Percentiles rank a stretch among this genome's conserved stretches.
These are phyloP conservation scores for Limonius californicus DNA, from an alignment of 1,140 invertebrate species.

Conservation along the genomic window DNA sequence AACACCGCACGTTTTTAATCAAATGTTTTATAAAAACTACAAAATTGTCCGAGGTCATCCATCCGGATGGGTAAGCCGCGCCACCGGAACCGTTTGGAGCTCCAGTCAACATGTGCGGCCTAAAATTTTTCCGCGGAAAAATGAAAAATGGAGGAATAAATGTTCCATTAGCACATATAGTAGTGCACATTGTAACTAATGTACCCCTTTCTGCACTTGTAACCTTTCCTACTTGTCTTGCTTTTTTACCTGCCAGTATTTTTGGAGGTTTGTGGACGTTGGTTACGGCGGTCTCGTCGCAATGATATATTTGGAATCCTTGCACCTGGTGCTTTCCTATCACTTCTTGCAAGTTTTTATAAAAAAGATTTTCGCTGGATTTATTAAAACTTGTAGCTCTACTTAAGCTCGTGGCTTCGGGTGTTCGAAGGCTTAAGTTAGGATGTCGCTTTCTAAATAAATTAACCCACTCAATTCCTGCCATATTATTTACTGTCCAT, in stretches of 20 bases:
- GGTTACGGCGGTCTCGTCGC: constrained; percentile 48
- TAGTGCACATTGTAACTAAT: constrained; percentile 19
- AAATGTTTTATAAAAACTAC: constrained; percentile 10
- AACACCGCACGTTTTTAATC: constrained; percentile 31
- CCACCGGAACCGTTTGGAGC: not conserved
- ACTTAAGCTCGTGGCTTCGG: constrained; percentile 42
- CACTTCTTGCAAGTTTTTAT: constrained; percentile 33
- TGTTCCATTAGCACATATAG: constrained; percentile 4
- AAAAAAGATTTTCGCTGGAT: constrained; percentile 36
- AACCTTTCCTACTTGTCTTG: constrained; percentile 43
- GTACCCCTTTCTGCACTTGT: constrained; percentile 45
- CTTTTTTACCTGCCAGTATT: constrained; percentile 41
- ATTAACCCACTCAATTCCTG: not conserved
- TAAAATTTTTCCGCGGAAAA: constrained; percentile 11
- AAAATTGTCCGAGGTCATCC: constrained; percentile 14
- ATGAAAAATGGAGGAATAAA: constrained; percentile 14
- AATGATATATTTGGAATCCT: constrained; percentile 42
- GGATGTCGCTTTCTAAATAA: constrained; percentile 30
- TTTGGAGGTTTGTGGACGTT: constrained; percentile 48
- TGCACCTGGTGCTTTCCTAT: constrained; percentile 24
- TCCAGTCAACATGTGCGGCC: not conserved
- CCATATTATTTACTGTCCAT: not conserved
- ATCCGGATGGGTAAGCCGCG: not conserved
- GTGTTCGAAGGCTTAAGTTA: constrained; percentile 37
- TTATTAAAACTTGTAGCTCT: constrained; percentile 43